Evolutionary conservation across 2,888 invertebrate genomes (phyloP).

Genomic region (Standfussiana lucernea): DNA sequence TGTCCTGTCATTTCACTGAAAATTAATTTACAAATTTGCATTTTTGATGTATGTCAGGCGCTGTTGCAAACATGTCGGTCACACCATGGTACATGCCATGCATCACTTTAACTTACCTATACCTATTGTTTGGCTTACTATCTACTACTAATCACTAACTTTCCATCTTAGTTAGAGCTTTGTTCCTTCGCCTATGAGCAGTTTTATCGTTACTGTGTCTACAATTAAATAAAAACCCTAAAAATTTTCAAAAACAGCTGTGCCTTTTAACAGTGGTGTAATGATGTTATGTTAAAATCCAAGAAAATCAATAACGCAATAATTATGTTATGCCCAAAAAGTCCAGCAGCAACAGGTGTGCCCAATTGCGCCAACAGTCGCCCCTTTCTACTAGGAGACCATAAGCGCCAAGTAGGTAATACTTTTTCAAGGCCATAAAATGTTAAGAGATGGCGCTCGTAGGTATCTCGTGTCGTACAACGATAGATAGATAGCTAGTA

Average conservation of each 20-base stretch:
- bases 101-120: not conserved
- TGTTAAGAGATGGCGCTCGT: conserved; percentile 13
- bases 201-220: not conserved
- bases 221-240: not conserved
- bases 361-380: not conserved
- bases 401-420: not conserved
- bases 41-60: not conserved
- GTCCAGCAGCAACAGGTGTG: conserved; percentile 16
- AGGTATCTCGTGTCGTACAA: not conserved
- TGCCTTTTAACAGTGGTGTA: not conserved
- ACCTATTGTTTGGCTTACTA: not conserved
- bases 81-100: not conserved
- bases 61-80: not conserved
- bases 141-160: not conserved
- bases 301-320: not conserved
- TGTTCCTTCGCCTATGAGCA: not conserved
- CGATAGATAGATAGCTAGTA: not conserved
- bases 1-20: not conserved
- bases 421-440: not conserved
- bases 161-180: not conserved
- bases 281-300: not conserved
- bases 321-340: too few relatives aligned
- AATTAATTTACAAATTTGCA: not conserved
- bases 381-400: conserved; percentile 10
- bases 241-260: not conserved